Percentiles rank a stretch among this genome's conserved stretches.
phyloP scores from a whole-genome alignment of 1,140 invertebrate species.

The Temnothorax curvispinosus region DNA sequence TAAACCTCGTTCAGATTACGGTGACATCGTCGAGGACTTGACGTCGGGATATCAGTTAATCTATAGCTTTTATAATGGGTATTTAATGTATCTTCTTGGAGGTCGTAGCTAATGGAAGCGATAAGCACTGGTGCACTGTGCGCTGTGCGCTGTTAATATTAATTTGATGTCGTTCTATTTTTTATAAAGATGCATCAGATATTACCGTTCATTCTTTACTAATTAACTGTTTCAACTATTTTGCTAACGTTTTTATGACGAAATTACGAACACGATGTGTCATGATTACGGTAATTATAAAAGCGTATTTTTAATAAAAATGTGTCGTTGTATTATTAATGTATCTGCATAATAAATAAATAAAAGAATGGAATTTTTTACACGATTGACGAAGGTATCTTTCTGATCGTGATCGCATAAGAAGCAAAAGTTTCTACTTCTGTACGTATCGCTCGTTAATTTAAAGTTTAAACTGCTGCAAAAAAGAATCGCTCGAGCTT shows the following conservation, averaged over 20 bases:
- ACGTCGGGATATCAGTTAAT: constrained; percentile 17
- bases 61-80: constrained; percentile 44
- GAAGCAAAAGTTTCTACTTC: neutral
- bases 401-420: neutral
- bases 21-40: neutral
- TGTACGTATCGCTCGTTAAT: constrained; percentile 5
- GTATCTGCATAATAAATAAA: neutral
- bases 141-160: constrained; percentile 21
- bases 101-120: neutral
- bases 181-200: neutral
- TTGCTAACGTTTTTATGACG: neutral
- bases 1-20: constrained; percentile 48
- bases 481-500: neutral
- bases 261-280: neutral
- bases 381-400: neutral
- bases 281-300: neutral
- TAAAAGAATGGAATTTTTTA: neutral
- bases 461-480: constrained; percentile 20
- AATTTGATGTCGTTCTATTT: constrained; percentile 19
- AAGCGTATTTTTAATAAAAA: neutral
- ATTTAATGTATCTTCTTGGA: constrained; percentile 49
- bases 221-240: too few relatives aligned
- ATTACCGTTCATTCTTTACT: neutral
- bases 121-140: neutral
- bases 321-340: neutral